These are phyloP conservation scores for Cladorhizidae sp. DNA, from an alignment of 37 sponge, comb jelly and placozoan genomes.

Conservation along the genomic window DNA sequence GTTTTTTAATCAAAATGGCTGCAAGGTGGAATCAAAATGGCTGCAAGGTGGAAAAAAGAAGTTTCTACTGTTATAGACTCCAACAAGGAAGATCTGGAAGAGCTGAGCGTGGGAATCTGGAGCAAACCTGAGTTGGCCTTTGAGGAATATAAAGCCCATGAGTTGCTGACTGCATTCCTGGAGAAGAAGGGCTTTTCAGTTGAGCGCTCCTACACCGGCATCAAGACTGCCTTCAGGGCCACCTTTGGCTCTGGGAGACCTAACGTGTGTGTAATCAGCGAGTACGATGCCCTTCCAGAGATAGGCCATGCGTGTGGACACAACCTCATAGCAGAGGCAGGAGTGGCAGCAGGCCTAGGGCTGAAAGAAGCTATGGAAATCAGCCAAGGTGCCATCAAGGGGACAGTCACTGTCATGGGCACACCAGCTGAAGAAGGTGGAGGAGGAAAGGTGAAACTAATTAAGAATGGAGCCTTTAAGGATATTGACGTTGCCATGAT, in stretches of 20 bases:
- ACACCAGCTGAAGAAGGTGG: slow-evolving; percentile 92
- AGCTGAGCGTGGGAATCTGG: slow-evolving; percentile 69
- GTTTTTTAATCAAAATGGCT: no score
- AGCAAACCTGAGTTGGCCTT: slow-evolving; percentile 60
- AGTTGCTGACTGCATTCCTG: slow-evolving; percentile 55
- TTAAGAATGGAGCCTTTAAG: slow-evolving; percentile 74
- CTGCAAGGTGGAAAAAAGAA: neutral
- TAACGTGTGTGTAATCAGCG: slow-evolving; percentile 83
- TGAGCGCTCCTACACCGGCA: slow-evolving; percentile 50
- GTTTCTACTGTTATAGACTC: slow-evolving; percentile 28
- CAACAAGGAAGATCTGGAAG: slow-evolving; percentile 1
- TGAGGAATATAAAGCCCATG: slow-evolving; percentile 81
- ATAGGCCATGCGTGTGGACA: slow-evolving; percentile 97
- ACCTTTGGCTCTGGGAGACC: slow-evolving; percentile 63
- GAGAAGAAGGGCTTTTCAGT: slow-evolving; percentile 83
- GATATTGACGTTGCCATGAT: slow-evolving; percentile 91
- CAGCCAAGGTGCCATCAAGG: slow-evolving; percentile 15
- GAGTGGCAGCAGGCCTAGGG: slow-evolving; percentile 88
- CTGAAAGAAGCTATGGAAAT: slow-evolving; percentile 75
- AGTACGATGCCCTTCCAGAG: slow-evolving; percentile 93
- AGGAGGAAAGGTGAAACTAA: slow-evolving; percentile 80
- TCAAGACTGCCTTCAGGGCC: slow-evolving; percentile 88
- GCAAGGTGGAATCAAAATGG: no score
- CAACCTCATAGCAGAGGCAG: slow-evolving; percentile 95
- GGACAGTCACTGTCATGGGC: slow-evolving; percentile 80